Evolutionary conservation across 92 coral and sea anemone species (phyloP).

Genomic region (Porites lobata): DNA sequence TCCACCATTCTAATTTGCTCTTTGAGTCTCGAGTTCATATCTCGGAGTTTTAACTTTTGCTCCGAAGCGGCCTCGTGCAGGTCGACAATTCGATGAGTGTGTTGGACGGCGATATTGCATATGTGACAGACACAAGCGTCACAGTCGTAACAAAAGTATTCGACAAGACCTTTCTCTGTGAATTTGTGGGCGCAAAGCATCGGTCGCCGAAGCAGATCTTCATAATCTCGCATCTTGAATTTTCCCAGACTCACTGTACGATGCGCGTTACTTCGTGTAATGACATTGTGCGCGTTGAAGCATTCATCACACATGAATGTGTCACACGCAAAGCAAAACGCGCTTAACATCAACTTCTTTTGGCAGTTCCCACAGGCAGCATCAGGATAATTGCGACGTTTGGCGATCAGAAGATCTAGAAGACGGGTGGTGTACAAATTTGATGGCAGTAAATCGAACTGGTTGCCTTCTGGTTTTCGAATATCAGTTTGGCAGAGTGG

Average conservation of each 20-base stretch:
- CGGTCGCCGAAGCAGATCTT: slow-evolving; percentile 80
- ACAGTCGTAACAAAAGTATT: slow-evolving; percentile 91
- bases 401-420: slow-evolving; percentile 83
- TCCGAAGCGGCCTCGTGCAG: slow-evolving; percentile 91
- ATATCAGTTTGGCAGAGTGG: slow-evolving; percentile 86
- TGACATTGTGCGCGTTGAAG: slow-evolving; percentile 84
- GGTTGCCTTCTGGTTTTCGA: slow-evolving; percentile 86
- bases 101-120: slow-evolving; percentile 92
- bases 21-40: slow-evolving; percentile 70
- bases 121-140: slow-evolving; percentile 91
- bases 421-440: slow-evolving; percentile 81
- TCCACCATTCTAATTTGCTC: slow-evolving; percentile 78
- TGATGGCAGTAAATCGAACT: slow-evolving; percentile 81
- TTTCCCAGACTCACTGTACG: slow-evolving; percentile 77
- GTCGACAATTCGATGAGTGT: slow-evolving; percentile 86
- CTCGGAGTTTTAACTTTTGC: slow-evolving; percentile 82
- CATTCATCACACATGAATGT: slow-evolving; percentile 93
- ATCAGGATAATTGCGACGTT: slow-evolving; percentile 81
- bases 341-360: slow-evolving; percentile 72
- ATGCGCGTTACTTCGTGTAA: slow-evolving; percentile 82
- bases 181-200: slow-evolving; percentile 88
- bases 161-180: slow-evolving; percentile 89
- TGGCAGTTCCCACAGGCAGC: slow-evolving; percentile 87
- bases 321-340: slow-evolving; percentile 91
- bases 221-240: slow-evolving; percentile 85